Evolutionary conservation across 2,797 vertebrate genomes (phyloP).

Genomic region (Momotus momota): DNA sequence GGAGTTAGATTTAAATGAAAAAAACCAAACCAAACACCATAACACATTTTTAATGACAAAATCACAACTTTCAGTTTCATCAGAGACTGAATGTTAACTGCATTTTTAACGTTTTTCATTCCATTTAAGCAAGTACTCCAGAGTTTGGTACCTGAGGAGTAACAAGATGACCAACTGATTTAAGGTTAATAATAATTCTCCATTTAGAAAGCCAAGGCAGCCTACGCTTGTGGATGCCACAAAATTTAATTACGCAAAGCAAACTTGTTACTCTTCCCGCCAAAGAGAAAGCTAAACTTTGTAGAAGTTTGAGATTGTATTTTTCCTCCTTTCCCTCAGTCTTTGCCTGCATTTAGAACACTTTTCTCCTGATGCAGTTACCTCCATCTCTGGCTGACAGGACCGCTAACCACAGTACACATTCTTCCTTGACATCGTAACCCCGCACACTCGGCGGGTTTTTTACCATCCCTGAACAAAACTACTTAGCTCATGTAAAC

Average conservation of each 20-base stretch:
- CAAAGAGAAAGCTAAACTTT: not conserved
- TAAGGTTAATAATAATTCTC: not conserved
- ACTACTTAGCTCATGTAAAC: not conserved
- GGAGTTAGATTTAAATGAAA: not conserved
- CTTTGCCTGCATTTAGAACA: not conserved
- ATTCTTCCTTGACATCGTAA: not conserved
- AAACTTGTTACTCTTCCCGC: not conserved
- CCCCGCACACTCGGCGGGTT: not conserved
- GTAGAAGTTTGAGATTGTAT: not conserved
- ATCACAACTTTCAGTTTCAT: not conserved
- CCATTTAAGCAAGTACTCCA: not conserved
- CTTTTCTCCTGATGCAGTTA: not conserved
- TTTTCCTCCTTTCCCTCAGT: not conserved
- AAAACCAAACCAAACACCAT: not conserved
- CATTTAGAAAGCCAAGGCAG: not conserved
- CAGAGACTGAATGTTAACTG: not conserved
- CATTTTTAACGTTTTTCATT: not conserved
- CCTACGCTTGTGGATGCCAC: accelerated
- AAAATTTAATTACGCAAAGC: not conserved
- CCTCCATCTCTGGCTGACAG: not conserved
- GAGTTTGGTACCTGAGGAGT: not conserved
- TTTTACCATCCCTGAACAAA: not conserved
- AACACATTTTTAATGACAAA: not conserved
- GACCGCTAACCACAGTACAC: accelerated
- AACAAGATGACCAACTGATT: not conserved